phyloP scores from a whole-genome alignment of 2,113 vertebrate species.

The Burhinus oedicnemus region DNA sequence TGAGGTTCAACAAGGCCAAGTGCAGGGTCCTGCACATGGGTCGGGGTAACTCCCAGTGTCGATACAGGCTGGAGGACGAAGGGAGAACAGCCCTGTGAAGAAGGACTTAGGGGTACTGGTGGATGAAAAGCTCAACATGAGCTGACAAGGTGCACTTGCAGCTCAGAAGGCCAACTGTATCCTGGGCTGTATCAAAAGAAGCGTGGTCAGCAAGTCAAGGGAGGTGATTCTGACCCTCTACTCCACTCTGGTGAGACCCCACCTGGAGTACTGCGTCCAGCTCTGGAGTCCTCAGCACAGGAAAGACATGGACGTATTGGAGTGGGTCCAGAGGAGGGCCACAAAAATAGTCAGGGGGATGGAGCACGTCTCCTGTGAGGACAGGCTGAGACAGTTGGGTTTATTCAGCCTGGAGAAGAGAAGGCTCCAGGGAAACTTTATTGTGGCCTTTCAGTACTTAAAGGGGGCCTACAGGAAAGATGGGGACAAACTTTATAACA shows the following conservation, averaged over 20 bases:
- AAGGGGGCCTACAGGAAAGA: neutral
- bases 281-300: neutral
- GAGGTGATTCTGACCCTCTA: neutral
- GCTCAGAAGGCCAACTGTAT: neutral
- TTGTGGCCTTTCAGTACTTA: neutral
- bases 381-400: neutral
- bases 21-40: neutral
- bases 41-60: neutral
- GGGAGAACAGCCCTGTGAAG: neutral
- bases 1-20: neutral
- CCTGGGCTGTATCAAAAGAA: neutral
- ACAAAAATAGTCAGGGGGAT: neutral
- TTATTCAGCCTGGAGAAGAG: neutral
- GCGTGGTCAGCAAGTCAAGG: neutral
- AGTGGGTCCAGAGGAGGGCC: neutral
- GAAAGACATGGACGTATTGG: neutral
- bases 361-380: neutral
- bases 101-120: neutral
- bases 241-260: neutral
- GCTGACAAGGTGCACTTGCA: neutral
- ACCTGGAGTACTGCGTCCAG: neutral
- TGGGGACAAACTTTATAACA: neutral
- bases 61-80: neutral
- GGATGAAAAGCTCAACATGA: neutral
- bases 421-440: neutral